A percentile compares a stretch with the other conserved stretches of the same genome.
These are phyloP conservation scores for Centropus unirufus DNA, from an alignment of 2,113 vertebrate genomes.

Conservation along the genomic window DNA sequence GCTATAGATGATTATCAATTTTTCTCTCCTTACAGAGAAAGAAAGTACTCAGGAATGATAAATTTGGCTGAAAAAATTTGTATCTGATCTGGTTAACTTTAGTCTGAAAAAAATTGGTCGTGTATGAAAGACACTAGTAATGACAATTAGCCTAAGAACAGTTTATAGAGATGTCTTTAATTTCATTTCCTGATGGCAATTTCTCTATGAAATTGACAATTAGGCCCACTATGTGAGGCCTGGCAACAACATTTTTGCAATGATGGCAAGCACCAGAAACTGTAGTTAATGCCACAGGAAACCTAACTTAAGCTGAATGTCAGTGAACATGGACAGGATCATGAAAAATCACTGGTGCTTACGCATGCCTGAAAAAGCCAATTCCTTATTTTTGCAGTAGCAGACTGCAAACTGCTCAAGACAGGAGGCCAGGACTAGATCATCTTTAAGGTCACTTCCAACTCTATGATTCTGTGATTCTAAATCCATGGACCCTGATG, in stretches of 20 bases:
- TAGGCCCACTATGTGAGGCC: fast-evolving
- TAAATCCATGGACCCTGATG: too few species aligned
- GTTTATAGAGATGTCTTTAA: not conserved
- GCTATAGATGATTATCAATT: slow-evolving; percentile 10
- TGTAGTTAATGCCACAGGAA: not conserved
- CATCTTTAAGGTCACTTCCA: too few species aligned
- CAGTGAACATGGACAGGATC: not conserved
- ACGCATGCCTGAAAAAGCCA: fast-evolving
- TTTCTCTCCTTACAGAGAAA: not conserved
- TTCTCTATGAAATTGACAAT: not conserved
- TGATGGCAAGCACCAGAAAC: fast-evolving
- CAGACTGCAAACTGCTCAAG: not conserved
- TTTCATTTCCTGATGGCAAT: not conserved
- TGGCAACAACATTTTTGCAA: not conserved
- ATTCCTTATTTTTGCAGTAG: not conserved
- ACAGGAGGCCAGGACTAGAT: too few species aligned
- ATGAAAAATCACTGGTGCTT: not conserved
- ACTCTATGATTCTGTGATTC: too few species aligned
- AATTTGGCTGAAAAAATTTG: not conserved
- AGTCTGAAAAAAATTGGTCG: not conserved
- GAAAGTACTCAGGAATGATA: not conserved
- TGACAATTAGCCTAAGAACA: not conserved
- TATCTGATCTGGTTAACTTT: not conserved
- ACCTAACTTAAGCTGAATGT: not conserved
- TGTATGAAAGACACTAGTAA: not conserved